Percentiles rank a stretch among this genome's conserved stretches.
These are phyloP conservation scores for Mormoops blainvillei DNA, from an alignment of 2,113 vertebrate genomes.

Conservation along the genomic window DNA sequence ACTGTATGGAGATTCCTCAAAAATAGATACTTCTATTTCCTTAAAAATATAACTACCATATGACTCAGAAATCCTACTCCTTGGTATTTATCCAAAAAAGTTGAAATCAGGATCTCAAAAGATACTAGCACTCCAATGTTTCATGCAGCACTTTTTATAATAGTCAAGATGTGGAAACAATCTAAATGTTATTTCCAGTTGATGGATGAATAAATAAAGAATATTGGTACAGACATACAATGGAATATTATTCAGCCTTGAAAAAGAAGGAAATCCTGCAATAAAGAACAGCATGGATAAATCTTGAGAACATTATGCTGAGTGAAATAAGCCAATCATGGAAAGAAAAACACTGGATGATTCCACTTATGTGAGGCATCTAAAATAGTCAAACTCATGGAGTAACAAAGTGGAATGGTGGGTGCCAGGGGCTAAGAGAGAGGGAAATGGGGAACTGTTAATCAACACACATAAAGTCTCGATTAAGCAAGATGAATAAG, in stretches of 20 bases:
- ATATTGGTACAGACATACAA: not conserved
- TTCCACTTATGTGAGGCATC: not conserved
- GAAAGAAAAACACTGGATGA: not conserved
- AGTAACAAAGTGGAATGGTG: not conserved
- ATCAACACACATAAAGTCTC: not conserved
- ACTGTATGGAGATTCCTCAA: not conserved
- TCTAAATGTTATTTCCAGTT: not conserved
- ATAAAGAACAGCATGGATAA: not conserved
- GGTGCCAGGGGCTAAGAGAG: not conserved
- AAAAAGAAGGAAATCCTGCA: not conserved
- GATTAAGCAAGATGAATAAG: not conserved
- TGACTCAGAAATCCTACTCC: not conserved
- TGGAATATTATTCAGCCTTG: not conserved
- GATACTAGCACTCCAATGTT: not conserved
- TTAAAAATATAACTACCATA: not conserved
- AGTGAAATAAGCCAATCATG: not conserved
- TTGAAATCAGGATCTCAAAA: not conserved
- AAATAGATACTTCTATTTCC: not conserved
- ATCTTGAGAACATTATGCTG: not conserved
- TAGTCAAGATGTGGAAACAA: not conserved
- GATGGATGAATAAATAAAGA: not conserved
- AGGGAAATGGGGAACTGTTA: not conserved
- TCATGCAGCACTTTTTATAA: not conserved
- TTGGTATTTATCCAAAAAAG: not conserved
- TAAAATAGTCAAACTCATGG: not conserved